Percentiles rank a stretch among this genome's conserved stretches.
These are phyloP conservation scores for Bhutanitis thaidina DNA, from an alignment of 2,888 invertebrate species.

Conservation along the genomic window DNA sequence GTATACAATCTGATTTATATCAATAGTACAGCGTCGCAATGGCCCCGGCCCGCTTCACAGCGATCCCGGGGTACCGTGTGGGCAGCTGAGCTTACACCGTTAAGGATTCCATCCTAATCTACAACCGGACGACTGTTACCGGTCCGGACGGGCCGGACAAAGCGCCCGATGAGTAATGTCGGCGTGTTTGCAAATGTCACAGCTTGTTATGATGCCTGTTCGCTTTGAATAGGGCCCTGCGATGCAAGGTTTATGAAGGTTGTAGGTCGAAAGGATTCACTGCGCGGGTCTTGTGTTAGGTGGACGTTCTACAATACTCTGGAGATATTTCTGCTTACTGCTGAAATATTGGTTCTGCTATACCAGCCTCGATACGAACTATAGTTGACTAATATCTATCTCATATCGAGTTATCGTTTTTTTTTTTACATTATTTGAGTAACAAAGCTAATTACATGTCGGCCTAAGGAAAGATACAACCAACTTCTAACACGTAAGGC, in stretches of 20 bases:
- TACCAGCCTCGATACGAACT: too few species aligned
- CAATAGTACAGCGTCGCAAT: constrained; percentile 11
- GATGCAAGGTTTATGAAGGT: constrained; percentile 5
- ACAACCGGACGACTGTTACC: constrained; percentile 60
- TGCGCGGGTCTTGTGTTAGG: background rate
- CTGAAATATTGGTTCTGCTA: too few species aligned
- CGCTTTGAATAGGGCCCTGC: constrained; percentile 8
- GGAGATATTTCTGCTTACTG: too few species aligned
- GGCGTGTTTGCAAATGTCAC: constrained; percentile 59
- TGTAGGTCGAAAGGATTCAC: constrained; percentile 12
- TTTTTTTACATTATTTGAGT: too few species aligned
- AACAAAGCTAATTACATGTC: too few species aligned
- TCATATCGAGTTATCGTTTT: too few species aligned
- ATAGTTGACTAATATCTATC: too few species aligned
- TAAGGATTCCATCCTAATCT: constrained; percentile 67
- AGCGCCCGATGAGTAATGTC: constrained; percentile 63
- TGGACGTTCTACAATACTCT: too few species aligned
- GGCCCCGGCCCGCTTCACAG: constrained; percentile 27
- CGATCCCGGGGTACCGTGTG: constrained; percentile 43
- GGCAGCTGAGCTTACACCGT: constrained; percentile 57
- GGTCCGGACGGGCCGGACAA: constrained; percentile 42
- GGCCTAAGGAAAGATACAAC: too few species aligned
- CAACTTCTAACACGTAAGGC: too few species aligned
- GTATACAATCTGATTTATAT: too few species aligned
- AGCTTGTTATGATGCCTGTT: constrained; percentile 44